Base-by-base conservation (phyloP, 2,888 invertebrate genomes). In the Cistogaster globosa region DNA sequence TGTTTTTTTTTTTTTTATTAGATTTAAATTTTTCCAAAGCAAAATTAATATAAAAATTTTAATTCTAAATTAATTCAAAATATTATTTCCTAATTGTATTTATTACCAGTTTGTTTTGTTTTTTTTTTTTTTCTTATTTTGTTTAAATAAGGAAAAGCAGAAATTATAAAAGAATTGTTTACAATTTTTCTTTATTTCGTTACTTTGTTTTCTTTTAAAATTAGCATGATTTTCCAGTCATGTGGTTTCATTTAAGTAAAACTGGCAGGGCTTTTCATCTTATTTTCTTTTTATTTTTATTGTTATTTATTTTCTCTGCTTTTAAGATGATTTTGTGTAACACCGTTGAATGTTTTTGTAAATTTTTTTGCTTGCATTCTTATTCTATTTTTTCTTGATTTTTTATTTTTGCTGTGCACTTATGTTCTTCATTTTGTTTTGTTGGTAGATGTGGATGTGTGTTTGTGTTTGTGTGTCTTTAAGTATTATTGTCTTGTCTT, bases 181-280 rank as follows among this genome's bases (percentile, higher is more conserved):
- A 48, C 18, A 32, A 55, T 78, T 78, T 62, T 36, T 72, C 18
- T 65, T 51, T 60, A 20, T 74, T 58, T 53, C 53, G 36, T 45
- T 58, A 65, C 51, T 65, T 65, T 65, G 69, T 65, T 77, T 83
- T 77, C 65, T 22, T 9, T 72, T 65, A 26, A 78, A 85, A 85
- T 85, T 85, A 78, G 68, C 82, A 79, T 74, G 78, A 85, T 85
- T 82, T 85, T 85, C 78, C 82, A 85, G 85, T 75, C 82, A 85
- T 85, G 85, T 82, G 81, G 85, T 85, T 85, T 84, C 76, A 84
- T 81, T 85, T 82, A 69, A 82, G 71, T 71, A 76, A 82, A 76
- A 76, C 82, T 82, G 71, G 38, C 75, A 69, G 69, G 51, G 42
- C 32, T 82, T 76, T 63, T 82, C 55, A 26, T 32, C 12, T 22